phyloP scores from a whole-genome alignment of 2,113 vertebrate species.

The Lichenostomus cassidix region DNA sequence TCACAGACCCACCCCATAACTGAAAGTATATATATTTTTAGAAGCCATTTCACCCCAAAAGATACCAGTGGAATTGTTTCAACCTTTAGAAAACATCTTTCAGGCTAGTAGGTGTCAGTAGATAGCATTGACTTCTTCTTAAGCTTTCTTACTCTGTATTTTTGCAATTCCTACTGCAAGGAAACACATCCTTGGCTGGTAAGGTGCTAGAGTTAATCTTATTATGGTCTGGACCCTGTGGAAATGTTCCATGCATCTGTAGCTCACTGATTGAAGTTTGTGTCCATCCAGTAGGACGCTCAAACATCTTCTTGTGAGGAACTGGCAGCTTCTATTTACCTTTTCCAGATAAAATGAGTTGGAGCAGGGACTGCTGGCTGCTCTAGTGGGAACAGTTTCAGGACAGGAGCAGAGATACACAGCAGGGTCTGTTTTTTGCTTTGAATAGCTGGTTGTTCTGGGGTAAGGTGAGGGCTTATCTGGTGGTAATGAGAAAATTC shows the following conservation, averaged over 20 bases:
- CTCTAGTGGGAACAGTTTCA: background rate
- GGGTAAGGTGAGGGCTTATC: background rate
- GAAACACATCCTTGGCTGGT: background rate
- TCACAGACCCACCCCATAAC: background rate
- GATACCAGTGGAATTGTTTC: background rate
- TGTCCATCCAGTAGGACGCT: background rate
- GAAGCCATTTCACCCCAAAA: background rate
- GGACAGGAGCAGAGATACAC: background rate
- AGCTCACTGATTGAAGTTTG: background rate
- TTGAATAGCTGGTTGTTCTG: background rate
- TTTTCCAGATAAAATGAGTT: conserved; percentile 3
- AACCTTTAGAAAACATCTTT: background rate
- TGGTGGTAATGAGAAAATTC: background rate
- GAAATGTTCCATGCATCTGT: background rate
- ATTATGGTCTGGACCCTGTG: background rate
- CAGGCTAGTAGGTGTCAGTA: background rate
- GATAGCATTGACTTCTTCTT: background rate
- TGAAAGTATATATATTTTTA: background rate
- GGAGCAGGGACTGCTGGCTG: background rate
- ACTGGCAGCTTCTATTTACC: background rate
- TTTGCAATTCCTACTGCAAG: background rate
- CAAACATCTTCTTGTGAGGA: background rate
- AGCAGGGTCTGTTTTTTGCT: background rate
- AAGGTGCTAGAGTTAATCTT: background rate
- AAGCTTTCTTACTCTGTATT: background rate